Percentiles rank a stretch among this genome's conserved stretches.
These are phyloP conservation scores for Cheilosia urbana DNA, from an alignment of 2,888 invertebrate species.

Conservation along the genomic window DNA sequence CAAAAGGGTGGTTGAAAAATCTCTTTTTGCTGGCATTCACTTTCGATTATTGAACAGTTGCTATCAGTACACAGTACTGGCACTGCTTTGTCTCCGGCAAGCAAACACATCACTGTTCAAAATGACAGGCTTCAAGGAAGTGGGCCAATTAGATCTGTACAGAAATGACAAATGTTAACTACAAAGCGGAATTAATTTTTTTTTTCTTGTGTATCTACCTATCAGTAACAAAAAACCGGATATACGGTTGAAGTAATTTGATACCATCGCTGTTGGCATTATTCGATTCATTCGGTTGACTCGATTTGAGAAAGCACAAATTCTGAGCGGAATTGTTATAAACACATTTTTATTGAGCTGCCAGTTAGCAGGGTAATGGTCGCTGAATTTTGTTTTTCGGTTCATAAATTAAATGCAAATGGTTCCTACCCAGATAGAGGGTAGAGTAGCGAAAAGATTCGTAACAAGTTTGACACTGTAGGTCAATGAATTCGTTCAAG, in stretches of 20 bases:
- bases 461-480: conserved; percentile 9
- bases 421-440: neutral
- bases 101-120: too few relatives aligned
- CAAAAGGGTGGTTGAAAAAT: too few relatives aligned
- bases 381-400: neutral
- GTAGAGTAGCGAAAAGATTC: neutral
- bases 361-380: conserved; percentile 7
- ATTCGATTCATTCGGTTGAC: neutral
- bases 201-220: too few relatives aligned
- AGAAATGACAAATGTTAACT: too few relatives aligned
- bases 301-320: neutral
- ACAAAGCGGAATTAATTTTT: neutral
- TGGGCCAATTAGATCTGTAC: too few relatives aligned
- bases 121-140: too few relatives aligned
- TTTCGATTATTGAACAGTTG: too few relatives aligned
- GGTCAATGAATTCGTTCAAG: conserved; percentile 12
- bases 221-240: neutral
- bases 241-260: neutral
- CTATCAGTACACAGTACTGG: too few relatives aligned
- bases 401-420: conserved; percentile 10
- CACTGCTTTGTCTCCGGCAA: too few relatives aligned
- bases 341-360: neutral
- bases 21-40: too few relatives aligned
- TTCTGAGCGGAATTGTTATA: neutral
- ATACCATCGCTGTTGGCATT: neutral